Evolutionary conservation across 1,140 invertebrate genomes (phyloP).

Genomic region (Drosophila miranda): DNA sequence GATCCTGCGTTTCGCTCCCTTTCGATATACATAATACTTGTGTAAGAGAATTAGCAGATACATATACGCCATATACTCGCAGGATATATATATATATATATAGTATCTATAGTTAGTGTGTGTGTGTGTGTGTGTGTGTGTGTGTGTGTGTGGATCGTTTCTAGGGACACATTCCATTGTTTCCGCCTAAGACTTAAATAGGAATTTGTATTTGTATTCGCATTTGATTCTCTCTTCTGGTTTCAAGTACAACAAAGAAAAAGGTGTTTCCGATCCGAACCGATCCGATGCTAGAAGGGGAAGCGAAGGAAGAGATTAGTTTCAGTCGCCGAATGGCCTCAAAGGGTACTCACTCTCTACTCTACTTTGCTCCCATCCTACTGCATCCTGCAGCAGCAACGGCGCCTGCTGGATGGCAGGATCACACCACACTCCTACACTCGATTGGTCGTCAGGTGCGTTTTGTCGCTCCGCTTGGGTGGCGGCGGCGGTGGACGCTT

Average conservation of each 20-base stretch:
- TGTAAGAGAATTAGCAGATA: conserved; percentile 55
- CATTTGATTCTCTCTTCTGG: conserved; percentile 3
- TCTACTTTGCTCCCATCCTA: background rate
- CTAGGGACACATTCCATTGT: conserved; percentile 1
- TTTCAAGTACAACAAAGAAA: background rate
- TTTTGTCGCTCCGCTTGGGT: conserved; percentile 90
- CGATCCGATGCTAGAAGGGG: background rate
- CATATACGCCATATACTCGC: conserved; percentile 16
- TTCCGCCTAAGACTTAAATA: conserved; percentile 52
- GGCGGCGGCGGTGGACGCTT: conserved; percentile 89
- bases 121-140: background rate
- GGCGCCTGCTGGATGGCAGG: background rate
- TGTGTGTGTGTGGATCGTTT: no score
- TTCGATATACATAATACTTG: conserved; percentile 61
- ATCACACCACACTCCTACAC: conserved; percentile 41
- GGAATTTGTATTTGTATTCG: conserved; percentile 49
- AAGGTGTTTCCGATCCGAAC: no score
- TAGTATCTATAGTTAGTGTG: no score
- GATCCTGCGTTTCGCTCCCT: conserved; percentile 18
- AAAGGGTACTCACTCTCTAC: no score
- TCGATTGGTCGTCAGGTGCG: conserved; percentile 85
- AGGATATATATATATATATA: no score
- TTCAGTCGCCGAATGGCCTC: background rate
- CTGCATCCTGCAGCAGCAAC: no score
- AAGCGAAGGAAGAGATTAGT: background rate